Evolutionary conservation across 2,888 invertebrate genomes (phyloP).

Genomic region (Ctenicera cuprea): DNA sequence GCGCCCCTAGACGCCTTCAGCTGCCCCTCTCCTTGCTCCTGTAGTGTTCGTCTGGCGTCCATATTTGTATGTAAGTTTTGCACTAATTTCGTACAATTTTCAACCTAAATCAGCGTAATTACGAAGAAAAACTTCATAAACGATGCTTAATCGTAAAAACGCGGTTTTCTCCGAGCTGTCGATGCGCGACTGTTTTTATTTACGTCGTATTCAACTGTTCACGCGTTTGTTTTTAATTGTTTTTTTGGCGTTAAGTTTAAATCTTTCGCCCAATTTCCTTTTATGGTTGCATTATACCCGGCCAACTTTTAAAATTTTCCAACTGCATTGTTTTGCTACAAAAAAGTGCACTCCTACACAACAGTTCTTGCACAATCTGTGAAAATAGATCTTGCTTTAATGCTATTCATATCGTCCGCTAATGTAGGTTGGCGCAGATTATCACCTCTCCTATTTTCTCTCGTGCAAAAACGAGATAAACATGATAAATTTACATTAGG

Average conservation of each 20-base stretch:
- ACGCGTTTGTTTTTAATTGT: constrained; percentile 15
- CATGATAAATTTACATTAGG: not conserved
- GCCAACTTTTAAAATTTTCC: not conserved
- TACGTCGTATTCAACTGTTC: constrained; percentile 1
- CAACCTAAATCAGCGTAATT: not conserved
- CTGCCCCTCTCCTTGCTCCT: constrained; percentile 63
- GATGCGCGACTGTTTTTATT: constrained; percentile 7
- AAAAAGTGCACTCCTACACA: constrained; percentile 28
- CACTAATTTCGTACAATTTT: constrained; percentile 23
- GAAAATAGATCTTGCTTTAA: constrained; percentile 53
- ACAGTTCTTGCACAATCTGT: constrained; percentile 44
- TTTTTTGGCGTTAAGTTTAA: not conserved
- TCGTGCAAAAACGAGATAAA: not conserved
- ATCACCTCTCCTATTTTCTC: not conserved
- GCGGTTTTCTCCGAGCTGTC: not conserved
- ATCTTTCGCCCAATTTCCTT: not conserved
- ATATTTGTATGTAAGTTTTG: constrained; percentile 66
- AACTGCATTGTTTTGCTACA: constrained; percentile 16
- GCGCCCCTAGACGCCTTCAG: constrained; percentile 57
- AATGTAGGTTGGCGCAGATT: constrained; percentile 48
- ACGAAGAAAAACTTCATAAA: not conserved
- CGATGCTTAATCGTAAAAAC: not conserved
- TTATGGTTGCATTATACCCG: not conserved
- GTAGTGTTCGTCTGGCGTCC: constrained; percentile 69
- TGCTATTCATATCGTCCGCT: constrained; percentile 43